Evolutionary conservation across 2,797 vertebrate species (phyloP).

Genomic region (Limosa lapponica): DNA sequence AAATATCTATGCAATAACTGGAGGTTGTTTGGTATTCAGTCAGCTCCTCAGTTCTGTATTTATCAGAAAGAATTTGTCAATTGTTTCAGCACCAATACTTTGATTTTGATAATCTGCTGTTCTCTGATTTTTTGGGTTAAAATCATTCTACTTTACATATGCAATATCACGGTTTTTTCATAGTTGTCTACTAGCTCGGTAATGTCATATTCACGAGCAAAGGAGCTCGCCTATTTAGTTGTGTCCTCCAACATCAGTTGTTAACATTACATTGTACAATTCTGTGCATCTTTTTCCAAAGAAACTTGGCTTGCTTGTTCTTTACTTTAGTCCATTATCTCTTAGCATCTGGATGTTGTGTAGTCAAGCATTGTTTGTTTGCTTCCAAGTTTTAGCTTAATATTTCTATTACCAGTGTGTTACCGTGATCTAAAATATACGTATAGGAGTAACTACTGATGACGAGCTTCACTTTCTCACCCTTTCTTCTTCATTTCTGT

Average conservation of each 20-base stretch:
- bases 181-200: not conserved
- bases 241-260: not conserved
- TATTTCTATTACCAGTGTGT: not conserved
- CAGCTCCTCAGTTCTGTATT: not conserved
- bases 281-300: not conserved
- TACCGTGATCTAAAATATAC: not conserved
- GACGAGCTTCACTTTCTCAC: not conserved
- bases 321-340: not conserved
- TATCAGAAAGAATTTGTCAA: not conserved
- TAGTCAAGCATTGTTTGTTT: not conserved
- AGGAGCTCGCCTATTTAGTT: not conserved
- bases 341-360: not conserved
- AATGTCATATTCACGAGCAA: not conserved
- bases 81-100: not conserved
- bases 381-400: not conserved
- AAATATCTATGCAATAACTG: not conserved
- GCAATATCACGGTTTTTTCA: not conserved
- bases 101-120: not conserved
- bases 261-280: not conserved
- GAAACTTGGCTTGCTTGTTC: not conserved
- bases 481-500: not conserved
- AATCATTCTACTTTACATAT: not conserved
- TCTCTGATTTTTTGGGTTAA: not conserved
- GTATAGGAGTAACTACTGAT: not conserved
- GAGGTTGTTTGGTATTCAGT: not conserved